Evolutionary conservation across 2,113 vertebrate genomes (phyloP).

Genomic region (Cyphomyrus plagiostoma): DNA sequence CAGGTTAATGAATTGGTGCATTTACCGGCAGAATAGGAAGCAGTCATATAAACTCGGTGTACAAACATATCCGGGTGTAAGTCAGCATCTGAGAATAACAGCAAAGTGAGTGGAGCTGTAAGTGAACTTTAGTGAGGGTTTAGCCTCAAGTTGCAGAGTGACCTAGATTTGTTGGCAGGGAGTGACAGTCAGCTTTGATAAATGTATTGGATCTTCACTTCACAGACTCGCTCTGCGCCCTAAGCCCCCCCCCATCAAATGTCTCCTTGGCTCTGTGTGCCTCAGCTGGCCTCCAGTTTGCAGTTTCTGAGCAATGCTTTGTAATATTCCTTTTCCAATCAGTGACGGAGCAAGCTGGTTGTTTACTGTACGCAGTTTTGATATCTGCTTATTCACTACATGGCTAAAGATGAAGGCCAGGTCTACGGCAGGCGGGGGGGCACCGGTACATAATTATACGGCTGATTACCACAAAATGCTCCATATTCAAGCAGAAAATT

Average conservation of each 20-base stretch:
- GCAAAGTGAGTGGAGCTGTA: not conserved
- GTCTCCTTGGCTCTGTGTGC: not conserved
- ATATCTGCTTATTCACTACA: not conserved
- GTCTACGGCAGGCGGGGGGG: not conserved
- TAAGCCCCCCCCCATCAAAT: not conserved
- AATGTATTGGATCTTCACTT: not conserved
- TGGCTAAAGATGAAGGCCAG: not conserved
- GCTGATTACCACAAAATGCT: not conserved
- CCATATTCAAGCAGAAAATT: not conserved
- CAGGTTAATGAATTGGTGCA: not conserved
- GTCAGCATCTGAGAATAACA: not conserved
- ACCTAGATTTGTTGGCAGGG: slow-evolving; percentile 11
- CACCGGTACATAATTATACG: not conserved
- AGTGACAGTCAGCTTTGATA: slow-evolving; percentile 15
- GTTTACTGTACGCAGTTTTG: not conserved
- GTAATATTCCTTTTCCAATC: not conserved
- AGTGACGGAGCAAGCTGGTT: not conserved
- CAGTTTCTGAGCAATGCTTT: not conserved
- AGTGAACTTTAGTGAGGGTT: slow-evolving; percentile 4
- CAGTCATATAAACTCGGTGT: not conserved
- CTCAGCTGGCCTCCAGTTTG: not conserved
- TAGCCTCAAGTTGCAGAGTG: slow-evolving; percentile 11
- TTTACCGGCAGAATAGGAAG: not conserved
- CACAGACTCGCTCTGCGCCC: not conserved
- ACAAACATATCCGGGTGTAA: not conserved